Base-by-base conservation (phyloP, 2,888 invertebrate species). In the Ophion ellenae region DNA sequence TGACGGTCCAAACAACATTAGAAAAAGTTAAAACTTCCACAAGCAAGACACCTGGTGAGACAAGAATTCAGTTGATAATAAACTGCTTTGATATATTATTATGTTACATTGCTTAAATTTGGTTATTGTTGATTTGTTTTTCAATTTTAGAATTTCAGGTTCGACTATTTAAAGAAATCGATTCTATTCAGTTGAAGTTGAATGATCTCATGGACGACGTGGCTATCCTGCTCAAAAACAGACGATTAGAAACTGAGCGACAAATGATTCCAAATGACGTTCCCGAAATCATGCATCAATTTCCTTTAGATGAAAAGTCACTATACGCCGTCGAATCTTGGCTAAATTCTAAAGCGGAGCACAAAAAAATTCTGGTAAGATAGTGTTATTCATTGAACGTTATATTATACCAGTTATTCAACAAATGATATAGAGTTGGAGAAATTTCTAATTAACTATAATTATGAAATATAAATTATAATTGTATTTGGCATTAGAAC, bases 241-340 rank as follows among this genome's bases (percentile, higher is more conserved):
- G 47, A 11, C 14, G 47, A 47, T 1, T 47, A 47, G 47, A 11
- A 10, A 14, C 47, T 47, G 10, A 47, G 47, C 47, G 47, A 47
- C 11, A 11, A 47, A 36, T 36, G 36, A 36, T 36, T 4, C 36
- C 36, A 36, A 36, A 36, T 36, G 36, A 36, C 36, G 36, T 36
- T 36, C 36, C 61, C n/a, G 24, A 61, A 20, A 61, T 20, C n/a
- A 17, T 61, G 61, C 61, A 61, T 61, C 20, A 61, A 61, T 61
- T 61, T 61, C 61, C 61, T 61, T 63, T 63, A 24, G 63, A 63
- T 28, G 28, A 63, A 63, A 24, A 28, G 63, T 63, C 63, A 28
- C 63, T 63, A 63, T 20, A 24, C 63, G 63, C 63, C 63, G 28
- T 63, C 63, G 63, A 63, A 63, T 63, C 63, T 63, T 63, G 63